Evolutionary conservation across 2,113 vertebrate genomes (phyloP).

Genomic region (Hiodon alosoides): DNA sequence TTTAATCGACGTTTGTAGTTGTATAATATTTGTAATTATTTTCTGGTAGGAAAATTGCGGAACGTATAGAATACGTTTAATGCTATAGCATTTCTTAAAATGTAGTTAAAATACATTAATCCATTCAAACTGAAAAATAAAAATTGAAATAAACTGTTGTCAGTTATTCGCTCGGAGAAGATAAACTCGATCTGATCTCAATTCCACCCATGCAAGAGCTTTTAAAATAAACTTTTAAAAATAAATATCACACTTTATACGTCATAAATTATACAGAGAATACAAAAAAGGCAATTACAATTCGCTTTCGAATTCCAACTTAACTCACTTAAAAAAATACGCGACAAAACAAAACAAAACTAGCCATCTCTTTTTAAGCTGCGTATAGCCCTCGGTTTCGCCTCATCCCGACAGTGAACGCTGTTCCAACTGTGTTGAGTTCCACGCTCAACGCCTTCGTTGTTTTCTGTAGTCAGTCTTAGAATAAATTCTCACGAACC

Average conservation of each 20-base stretch:
- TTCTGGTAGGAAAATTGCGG: background rate
- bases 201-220: background rate
- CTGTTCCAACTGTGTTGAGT: conserved; percentile 22
- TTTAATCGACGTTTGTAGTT: background rate
- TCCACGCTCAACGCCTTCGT: conserved; percentile 17
- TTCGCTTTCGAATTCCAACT: too few relatives aligned
- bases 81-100: background rate
- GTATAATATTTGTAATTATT: background rate
- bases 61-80: background rate
- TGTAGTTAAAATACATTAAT: background rate
- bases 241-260: background rate
- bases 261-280: background rate
- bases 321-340: background rate
- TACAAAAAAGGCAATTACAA: background rate
- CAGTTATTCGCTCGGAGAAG: conserved; percentile 3
- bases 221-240: background rate
- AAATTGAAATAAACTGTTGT: background rate
- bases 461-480: conserved; percentile 9
- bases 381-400: conserved; percentile 35
- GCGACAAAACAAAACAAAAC: conserved; percentile 17
- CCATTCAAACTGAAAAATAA: background rate
- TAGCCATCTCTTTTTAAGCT: conserved; percentile 16
- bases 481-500: background rate
- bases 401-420: conserved; percentile 41
- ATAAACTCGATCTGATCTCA: background rate